Percentiles rank a stretch among this genome's conserved stretches.
These are phyloP conservation scores for Lanius collurio DNA, from an alignment of 2,113 vertebrate genomes.

Conservation along the genomic window DNA sequence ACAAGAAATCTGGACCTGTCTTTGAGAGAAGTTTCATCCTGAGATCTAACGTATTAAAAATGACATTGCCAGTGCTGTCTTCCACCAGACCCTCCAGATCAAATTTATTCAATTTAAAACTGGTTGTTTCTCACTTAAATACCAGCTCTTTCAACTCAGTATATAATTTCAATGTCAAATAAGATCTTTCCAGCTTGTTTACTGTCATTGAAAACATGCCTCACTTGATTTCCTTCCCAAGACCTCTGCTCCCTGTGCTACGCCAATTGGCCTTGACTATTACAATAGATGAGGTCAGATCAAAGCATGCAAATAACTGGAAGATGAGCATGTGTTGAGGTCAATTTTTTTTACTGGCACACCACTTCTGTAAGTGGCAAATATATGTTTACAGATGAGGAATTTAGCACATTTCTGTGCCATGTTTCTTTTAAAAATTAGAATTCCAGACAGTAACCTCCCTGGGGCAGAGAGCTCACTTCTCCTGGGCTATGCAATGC, in stretches of 20 bases:
- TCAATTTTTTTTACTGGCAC: not conserved
- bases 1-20: not conserved
- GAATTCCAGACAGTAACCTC: not conserved
- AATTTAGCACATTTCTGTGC: not conserved
- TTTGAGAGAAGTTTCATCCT: not conserved
- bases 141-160: not conserved
- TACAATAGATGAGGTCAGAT: not conserved
- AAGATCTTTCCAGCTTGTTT: not conserved
- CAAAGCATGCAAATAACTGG: not conserved
- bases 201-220: not conserved
- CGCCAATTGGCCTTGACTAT: not conserved
- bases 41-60: not conserved
- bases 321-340: not conserved
- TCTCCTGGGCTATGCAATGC: not conserved
- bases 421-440: not conserved
- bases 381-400: not conserved
- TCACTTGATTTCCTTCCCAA: not conserved
- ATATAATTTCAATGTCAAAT: not conserved
- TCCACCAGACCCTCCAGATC: not conserved
- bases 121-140: not conserved
- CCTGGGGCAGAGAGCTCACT: not conserved
- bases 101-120: not conserved
- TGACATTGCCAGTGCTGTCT: not conserved
- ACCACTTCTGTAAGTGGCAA: not conserved
- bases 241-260: not conserved